phyloP scores from a whole-genome alignment of 2,888 invertebrate genomes.

The Metalampra italica region DNA sequence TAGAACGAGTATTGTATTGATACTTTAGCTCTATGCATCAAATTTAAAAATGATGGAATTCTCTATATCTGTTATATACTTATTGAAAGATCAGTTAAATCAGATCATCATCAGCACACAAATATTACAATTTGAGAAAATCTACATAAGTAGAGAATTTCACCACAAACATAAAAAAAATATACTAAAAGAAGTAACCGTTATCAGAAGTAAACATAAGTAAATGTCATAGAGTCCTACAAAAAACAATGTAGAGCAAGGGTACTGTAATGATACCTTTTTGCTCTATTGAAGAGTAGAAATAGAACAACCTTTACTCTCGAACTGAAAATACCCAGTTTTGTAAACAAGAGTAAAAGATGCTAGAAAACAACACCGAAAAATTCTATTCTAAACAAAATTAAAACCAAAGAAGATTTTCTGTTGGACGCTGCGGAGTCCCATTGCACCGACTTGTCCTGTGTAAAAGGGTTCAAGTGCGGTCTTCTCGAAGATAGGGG shows the following conservation, averaged over 20 bases:
- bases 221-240: conserved; percentile 22
- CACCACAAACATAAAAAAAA: conserved; percentile 22
- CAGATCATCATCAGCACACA: too few species aligned
- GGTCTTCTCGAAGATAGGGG: conserved; percentile 29
- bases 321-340: conserved; percentile 19
- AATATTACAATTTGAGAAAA: not conserved
- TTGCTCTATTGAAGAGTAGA: conserved; percentile 29
- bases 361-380: conserved; percentile 34
- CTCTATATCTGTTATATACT: conserved; percentile 19
- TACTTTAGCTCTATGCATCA: conserved; percentile 50
- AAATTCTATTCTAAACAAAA: conserved; percentile 40
- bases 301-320: conserved; percentile 25
- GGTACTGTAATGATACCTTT: conserved; percentile 65
- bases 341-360: conserved; percentile 4
- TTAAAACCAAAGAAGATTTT: conserved; percentile 25
- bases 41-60: conserved; percentile 30
- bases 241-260: conserved; percentile 26
- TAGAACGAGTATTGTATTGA: conserved; percentile 60
- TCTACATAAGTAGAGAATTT: conserved; percentile 25
- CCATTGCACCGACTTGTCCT: conserved; percentile 66
- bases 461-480: conserved; percentile 66
- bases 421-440: conserved; percentile 46
- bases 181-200: conserved; percentile 20
- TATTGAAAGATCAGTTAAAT: conserved; percentile 9
- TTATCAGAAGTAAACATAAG: too few species aligned